Percentiles rank a stretch among this genome's conserved stretches.
Evolutionary conservation across 2,888 invertebrate genomes (phyloP).

Genomic region (Andricus curvator): DNA sequence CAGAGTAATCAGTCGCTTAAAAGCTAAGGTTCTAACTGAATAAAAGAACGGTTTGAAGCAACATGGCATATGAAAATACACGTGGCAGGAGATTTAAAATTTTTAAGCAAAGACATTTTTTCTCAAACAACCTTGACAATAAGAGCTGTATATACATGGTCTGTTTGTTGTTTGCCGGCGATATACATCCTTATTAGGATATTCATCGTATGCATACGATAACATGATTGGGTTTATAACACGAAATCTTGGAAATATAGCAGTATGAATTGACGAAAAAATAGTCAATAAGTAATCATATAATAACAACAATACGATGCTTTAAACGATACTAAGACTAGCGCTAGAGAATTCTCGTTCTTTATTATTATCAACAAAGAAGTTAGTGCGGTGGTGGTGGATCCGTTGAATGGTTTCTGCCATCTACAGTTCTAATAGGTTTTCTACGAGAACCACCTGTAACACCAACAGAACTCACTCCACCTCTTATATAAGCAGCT

Average conservation of each 20-base stretch:
- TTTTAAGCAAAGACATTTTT: neutral
- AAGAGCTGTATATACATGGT: constrained; percentile 37
- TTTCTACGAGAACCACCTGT: constrained; percentile 77
- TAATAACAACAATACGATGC: constrained; percentile 78
- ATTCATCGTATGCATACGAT: constrained; percentile 14
- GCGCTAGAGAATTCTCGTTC: constrained; percentile 71
- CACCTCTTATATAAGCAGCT: constrained; percentile 73
- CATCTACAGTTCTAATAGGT: constrained; percentile 78
- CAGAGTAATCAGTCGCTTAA: constrained; percentile 6
- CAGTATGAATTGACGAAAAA: constrained; percentile 44
- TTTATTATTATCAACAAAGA: constrained; percentile 53
- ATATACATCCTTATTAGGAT: constrained; percentile 15
- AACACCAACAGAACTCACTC: constrained; percentile 74
- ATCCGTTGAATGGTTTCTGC: constrained; percentile 78
- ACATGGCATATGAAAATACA: constrained; percentile 13
- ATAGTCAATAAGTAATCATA: constrained; percentile 74
- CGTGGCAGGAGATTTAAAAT: neutral
- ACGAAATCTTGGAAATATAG: constrained; percentile 26
- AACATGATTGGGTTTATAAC: constrained; percentile 27
- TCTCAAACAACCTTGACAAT: constrained; percentile 30
- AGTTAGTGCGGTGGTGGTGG: constrained; percentile 79
- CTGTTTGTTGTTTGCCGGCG: neutral
- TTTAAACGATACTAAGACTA: constrained; percentile 79
- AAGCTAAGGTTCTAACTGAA: neutral
- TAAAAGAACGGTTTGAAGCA: neutral